phyloP scores from a whole-genome alignment of 2,113 vertebrate species.

The Heloderma charlesbogerti region DNA sequence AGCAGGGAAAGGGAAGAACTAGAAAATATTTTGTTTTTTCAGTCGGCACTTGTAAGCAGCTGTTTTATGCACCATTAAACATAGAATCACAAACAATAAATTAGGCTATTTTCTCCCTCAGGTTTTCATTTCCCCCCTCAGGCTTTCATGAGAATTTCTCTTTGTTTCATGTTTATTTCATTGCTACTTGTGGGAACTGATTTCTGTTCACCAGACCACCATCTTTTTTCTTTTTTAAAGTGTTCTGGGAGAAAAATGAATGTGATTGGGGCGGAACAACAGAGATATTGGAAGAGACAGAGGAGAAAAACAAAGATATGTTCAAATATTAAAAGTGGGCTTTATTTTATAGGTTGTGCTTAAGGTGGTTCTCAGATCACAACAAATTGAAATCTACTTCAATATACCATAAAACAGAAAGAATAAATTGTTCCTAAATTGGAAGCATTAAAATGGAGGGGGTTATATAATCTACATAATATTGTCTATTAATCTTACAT shows the following conservation, averaged over 20 bases:
- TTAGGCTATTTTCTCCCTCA: neutral
- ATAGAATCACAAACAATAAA: neutral
- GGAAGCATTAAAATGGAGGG: neutral
- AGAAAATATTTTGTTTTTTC: neutral
- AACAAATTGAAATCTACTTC: neutral
- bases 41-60: neutral
- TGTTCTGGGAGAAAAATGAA: neutral
- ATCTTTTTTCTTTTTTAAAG: neutral
- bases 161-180: conserved; percentile 6
- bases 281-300: neutral
- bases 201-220: neutral
- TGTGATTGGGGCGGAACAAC: neutral
- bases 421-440: neutral
- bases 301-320: neutral
- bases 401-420: conserved; percentile 37
- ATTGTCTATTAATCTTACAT: conserved; percentile 28
- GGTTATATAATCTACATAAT: conserved; percentile 22
- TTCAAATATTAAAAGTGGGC: neutral
- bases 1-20: neutral
- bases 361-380: neutral
- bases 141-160: neutral
- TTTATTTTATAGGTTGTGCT: neutral
- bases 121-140: neutral
- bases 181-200: neutral
- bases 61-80: neutral